These are phyloP conservation scores for Drosophila bocki DNA, from an alignment of 1,140 invertebrate genomes.

Conservation along the genomic window DNA sequence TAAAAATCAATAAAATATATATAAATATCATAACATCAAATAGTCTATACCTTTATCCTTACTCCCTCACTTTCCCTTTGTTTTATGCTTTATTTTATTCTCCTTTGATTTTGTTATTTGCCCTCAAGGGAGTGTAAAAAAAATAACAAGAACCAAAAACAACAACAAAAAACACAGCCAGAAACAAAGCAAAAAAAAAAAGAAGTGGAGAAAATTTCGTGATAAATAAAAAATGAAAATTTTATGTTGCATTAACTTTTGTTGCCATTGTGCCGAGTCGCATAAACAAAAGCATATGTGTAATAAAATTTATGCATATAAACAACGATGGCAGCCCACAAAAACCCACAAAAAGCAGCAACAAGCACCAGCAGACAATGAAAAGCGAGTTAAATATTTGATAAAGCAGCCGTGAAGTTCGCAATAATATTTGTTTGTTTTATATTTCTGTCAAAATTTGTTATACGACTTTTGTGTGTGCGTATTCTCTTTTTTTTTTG, in stretches of 20 bases:
- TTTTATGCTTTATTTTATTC: constrained; percentile 47
- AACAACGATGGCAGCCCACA: constrained; percentile 38
- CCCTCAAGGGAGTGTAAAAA: constrained; percentile 36
- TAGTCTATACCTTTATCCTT: neutral
- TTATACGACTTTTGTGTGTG: constrained; percentile 24
- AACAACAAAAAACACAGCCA: constrained; percentile 11
- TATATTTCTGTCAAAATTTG: constrained; percentile 47
- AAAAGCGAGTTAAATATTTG: constrained; percentile 78
- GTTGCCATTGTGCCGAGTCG: constrained; percentile 46
- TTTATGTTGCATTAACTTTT: constrained; percentile 79
- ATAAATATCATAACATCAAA: neutral
- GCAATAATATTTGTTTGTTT: constrained; percentile 32
- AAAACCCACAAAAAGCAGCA: constrained; percentile 16
- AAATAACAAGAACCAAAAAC: constrained; percentile 1
- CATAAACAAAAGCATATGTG: constrained; percentile 75
- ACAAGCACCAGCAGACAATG: constrained; percentile 59
- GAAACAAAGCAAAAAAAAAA: constrained; percentile 17
- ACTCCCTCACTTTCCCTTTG: constrained; percentile 18
- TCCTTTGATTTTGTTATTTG: constrained; percentile 46
- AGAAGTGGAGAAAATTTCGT: constrained; percentile 28
- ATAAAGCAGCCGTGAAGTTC: constrained; percentile 66
- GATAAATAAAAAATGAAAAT: constrained; percentile 78
- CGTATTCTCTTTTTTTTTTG: neutral
- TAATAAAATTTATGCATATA: constrained; percentile 81
- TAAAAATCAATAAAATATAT: neutral